These are phyloP conservation scores for Ptilodon capucinus DNA, from an alignment of 2,888 invertebrate genomes.

Conservation along the genomic window DNA sequence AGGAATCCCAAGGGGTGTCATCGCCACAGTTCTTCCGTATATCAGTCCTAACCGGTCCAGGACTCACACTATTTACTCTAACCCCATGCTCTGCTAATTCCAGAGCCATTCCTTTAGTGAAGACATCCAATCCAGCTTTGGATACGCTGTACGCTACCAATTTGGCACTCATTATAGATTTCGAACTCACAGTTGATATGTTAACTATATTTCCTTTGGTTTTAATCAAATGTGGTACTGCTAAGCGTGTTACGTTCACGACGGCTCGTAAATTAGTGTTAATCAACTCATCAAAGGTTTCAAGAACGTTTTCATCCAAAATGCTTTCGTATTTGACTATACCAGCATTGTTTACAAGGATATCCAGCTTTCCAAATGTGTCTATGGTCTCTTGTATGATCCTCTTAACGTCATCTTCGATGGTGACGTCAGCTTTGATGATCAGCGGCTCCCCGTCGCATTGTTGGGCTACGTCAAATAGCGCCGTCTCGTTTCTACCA, in stretches of 20 bases:
- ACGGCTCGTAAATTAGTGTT: slow-evolving; percentile 40
- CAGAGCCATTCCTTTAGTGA: slow-evolving; percentile 88
- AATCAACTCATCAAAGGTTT: slow-evolving; percentile 42
- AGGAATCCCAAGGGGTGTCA: slow-evolving; percentile 71
- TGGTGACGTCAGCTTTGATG: slow-evolving; percentile 41
- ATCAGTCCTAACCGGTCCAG: slow-evolving; percentile 40
- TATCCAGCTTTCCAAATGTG: slow-evolving; percentile 36
- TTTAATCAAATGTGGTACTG: slow-evolving; percentile 38
- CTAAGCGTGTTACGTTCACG: slow-evolving; percentile 38
- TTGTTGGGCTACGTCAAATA: slow-evolving; percentile 76
- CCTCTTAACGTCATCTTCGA: slow-evolving; percentile 35
- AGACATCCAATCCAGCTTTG: slow-evolving; percentile 90
- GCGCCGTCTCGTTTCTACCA: slow-evolving; percentile 85
- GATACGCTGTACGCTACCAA: slow-evolving; percentile 83
- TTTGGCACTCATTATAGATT: slow-evolving; percentile 6
- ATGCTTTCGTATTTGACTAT: slow-evolving; percentile 24
- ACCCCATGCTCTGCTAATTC: slow-evolving; percentile 38
- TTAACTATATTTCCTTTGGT: slow-evolving; percentile 49
- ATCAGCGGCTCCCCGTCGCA: slow-evolving; percentile 25
- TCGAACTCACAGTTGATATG: slow-evolving; percentile 41
- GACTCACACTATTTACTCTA: slow-evolving; percentile 36
- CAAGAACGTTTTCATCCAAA: slow-evolving; percentile 22
- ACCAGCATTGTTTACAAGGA: slow-evolving; percentile 47
- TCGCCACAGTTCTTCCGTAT: slow-evolving; percentile 65
- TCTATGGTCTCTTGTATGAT: slow-evolving; percentile 38